Base-by-base conservation (phyloP, 1,140 invertebrate species). In the Mizuhopecten yessoensis region DNA sequence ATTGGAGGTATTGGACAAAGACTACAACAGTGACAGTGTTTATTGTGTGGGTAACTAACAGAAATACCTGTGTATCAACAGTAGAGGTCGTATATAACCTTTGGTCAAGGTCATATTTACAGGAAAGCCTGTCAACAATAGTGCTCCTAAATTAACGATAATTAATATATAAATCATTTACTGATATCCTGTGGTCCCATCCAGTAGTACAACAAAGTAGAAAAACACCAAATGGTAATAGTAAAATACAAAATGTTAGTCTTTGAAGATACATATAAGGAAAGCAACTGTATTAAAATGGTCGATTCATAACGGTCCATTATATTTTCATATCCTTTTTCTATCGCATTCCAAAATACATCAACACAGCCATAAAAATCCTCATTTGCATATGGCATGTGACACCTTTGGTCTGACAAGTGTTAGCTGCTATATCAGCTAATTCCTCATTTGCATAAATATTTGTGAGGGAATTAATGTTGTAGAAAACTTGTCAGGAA, bases 391-490 rank as follows among this genome's bases (percentile, higher is more conserved):
- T 75, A 75, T 29, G 57, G n/a, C 57, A 75, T 75, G 11, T 75
- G 57, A 75, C 57, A 75, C 57, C 57, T 29, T 29, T 29, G 57
- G 57, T 75, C 23, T 29, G 57, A 75, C 57, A 75, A 75, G 57
- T 75, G 57, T 75, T 29, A 75, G 3, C n/a, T 75, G 57, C 57
- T 9, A 75, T 75, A n/a, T 75, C 0, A 9, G 29, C 42, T 75
- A 75, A 75, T 29, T 29, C 57, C n/a, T 75, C 57, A 75, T 75
- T 29, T 75, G 23, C 57, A 75, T 75, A 75, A 75, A 75, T 75
- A 75, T 75, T 75, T 75, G 57, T 75, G 57, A 75, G n/a, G 57
- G 57, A 75, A 75, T 75, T 75, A 75, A 75, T 75, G 57, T 29
- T 29, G 57, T n/a, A 75, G 57, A 75, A n/a, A 75, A 29, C 57